Percentiles rank a stretch among this genome's conserved stretches.
phyloP scores from a whole-genome alignment of 2,888 invertebrate genomes.

The Andrena bucephala region DNA sequence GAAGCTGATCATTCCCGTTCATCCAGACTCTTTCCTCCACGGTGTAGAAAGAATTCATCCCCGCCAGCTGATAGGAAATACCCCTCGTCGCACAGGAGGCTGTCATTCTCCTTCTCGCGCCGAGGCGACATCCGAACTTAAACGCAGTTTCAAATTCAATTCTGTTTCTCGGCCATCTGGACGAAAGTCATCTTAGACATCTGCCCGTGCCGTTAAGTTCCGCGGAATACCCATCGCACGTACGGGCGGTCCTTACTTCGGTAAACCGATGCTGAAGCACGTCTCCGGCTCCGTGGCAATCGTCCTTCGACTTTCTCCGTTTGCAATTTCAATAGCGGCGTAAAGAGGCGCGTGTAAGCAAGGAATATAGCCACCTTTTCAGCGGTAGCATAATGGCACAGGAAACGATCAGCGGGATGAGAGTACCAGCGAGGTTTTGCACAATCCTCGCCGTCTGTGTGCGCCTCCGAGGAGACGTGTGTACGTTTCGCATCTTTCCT shows the following conservation, averaged over 20 bases:
- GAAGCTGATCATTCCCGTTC: too few species aligned
- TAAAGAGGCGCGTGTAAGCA: slow-evolving; percentile 46
- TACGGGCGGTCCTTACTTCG: neutral
- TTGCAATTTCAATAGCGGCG: slow-evolving; percentile 68
- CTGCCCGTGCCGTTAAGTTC: neutral
- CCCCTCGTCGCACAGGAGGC: too few species aligned
- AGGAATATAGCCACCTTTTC: slow-evolving; percentile 52
- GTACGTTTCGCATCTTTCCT: slow-evolving; percentile 56
- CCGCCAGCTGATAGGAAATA: too few species aligned
- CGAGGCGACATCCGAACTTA: too few species aligned
- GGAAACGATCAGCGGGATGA: slow-evolving; percentile 71
- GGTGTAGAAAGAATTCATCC: too few species aligned
- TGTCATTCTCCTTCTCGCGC: too few species aligned
- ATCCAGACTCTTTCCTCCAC: too few species aligned
- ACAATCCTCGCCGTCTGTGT: slow-evolving; percentile 65
- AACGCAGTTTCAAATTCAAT: too few species aligned
- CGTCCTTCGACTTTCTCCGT: slow-evolving; percentile 67
- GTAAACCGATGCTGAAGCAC: neutral
- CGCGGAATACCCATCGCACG: neutral
- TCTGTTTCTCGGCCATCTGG: neutral
- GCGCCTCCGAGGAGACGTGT: slow-evolving; percentile 39
- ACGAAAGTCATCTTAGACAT: neutral
- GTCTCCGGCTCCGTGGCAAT: slow-evolving; percentile 11
- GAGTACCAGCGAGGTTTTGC: slow-evolving; percentile 64
- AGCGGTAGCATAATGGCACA: slow-evolving; percentile 67